Evolutionary conservation across 1,140 invertebrate species (phyloP), one percentile per base, ranked within the genome.

Genomic region (Drosophila simulans): DNA sequence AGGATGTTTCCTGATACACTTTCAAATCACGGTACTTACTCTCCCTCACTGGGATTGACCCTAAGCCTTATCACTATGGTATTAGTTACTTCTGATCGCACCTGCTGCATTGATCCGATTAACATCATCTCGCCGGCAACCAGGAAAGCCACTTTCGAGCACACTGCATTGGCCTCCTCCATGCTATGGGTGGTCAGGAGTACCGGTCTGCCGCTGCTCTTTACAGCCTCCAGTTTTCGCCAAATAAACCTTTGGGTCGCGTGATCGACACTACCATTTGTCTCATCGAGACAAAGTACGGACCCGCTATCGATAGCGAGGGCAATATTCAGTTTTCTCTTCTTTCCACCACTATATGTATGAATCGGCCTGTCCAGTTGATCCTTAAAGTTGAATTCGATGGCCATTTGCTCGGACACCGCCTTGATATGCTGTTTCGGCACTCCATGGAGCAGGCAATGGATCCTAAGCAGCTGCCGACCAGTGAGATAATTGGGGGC

Each of bases 181-280:
- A 69, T 35, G 34, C 22, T 96, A 86, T 96, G 95, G 11, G 95
- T 96, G 15, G 95, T 96, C 12, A 96, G 92, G 69, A 96, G 93
- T 55, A 96, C 94, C 42, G 95, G 94, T 86, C 95, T 95, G 2
- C 95, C 95, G 17, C 91, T 83, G 31, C 93, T 89, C 56, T 94
- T 92, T 7, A 94, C 93, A 20, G 93, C 92, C 20, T 93, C 92
- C 49, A 95, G 93, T 0, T 95, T 94, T 75, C 95, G 93, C 96
- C 96, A 97, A 7, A 97, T 95, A 95, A 2, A 96, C 59, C 97
- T 93, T 90, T 98, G 97, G 49, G 96, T 96, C 25, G 95, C 93
- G 1, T 97, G 97, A 94, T 98, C 97, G 96, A 98, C 97, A 43
- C 97, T 97, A 40, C 96, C 97, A 70, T 96, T 97, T 2, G 97